Base-by-base conservation (phyloP, 2,888 invertebrate species). In the Heteropelma amictum region DNA sequence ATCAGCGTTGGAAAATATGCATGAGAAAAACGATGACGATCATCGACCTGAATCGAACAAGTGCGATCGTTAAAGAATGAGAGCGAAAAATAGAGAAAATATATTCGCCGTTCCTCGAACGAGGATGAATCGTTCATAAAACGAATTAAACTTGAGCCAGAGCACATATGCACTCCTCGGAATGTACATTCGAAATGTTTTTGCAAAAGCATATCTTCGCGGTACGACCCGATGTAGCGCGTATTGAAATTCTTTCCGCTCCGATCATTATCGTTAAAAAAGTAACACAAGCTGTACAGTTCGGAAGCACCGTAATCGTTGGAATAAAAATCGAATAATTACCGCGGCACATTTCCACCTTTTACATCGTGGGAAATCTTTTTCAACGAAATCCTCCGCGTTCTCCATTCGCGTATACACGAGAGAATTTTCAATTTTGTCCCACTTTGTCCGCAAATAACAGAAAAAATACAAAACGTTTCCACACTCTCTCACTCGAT, bases 81-180 rank as follows among this genome's bases (percentile, higher is more conserved):
- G n/a, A n/a, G n/a, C n/a, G n/a, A n/a, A n/a, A n/a, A n/a, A n/a
- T n/a, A n/a, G n/a, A n/a, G n/a, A n/a, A n/a, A n/a, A n/a, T n/a
- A n/a, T n/a, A n/a, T n/a, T n/a, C n/a, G n/a, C n/a, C n/a, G n/a
- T 47, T 49, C 47, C 17, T 19, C 14, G 61, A 61, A 61, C 23
- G 61, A 26, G 26, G 35, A 1, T 23, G 47, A 49, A 49, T 49
- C 47, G 61, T 35, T 12, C 61, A 23, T 61, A 61, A 61, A 61
- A 47, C 35, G 53, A 53, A 53, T 65, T 38, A 64, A 40, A 28
- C 28, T 49, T 51, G 51, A 51, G 35, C n/a, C n/a, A n/a, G 63
- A 40, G 49, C 63, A 38, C 28, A n/a, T n/a, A 64, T 51, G 40
- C 12, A 51, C 49, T 28, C 19, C 28, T 14, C 28, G 38, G 28